Conservation (phyloP, 1,140 invertebrate genomes). For the Magallana gigas region DNA sequence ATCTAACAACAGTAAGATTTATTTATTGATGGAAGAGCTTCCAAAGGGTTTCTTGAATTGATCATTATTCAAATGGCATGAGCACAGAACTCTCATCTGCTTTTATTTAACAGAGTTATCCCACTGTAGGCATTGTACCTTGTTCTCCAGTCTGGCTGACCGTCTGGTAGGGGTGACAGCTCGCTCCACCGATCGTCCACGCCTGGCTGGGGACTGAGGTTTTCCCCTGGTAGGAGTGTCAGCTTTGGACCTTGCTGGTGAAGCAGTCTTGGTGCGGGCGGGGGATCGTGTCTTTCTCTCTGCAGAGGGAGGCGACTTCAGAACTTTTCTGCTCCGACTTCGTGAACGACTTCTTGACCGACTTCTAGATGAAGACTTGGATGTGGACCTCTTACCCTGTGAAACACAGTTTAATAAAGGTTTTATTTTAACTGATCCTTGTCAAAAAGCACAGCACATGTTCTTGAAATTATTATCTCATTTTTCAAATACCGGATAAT, state of each 20-base stretch:
- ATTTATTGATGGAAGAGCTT: too few relatives aligned
- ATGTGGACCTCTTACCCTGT: constrained; percentile 47
- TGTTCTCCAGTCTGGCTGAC: constrained; percentile 65
- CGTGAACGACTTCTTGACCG: constrained; percentile 59
- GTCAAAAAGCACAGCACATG: too few relatives aligned
- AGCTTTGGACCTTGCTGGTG: constrained; percentile 45
- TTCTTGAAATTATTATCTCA: too few relatives aligned
- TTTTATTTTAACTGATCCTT: too few relatives aligned
- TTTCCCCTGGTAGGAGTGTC: constrained; percentile 27
- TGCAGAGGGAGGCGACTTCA: constrained; percentile 44
- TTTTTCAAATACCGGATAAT: too few relatives aligned
- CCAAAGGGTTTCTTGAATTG: too few relatives aligned
- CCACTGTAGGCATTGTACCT: constrained; percentile 34
- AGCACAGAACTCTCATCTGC: too few relatives aligned
- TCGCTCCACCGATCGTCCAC: constrained; percentile 52
- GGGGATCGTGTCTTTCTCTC: constrained; percentile 40
- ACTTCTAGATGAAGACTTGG: constrained; percentile 53
- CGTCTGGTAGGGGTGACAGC: constrained; percentile 68
- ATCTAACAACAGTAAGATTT: too few relatives aligned
- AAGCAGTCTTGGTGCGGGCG: constrained; percentile 45
- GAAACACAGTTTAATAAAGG: neutral
- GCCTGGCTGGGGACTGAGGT: constrained; percentile 57
- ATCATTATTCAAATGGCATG: too few relatives aligned
- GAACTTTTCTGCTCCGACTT: constrained; percentile 66
- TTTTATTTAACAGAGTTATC: neutral